Conservation (phyloP, 2,113 vertebrate genomes). For the Tachuris rubrigastra region DNA sequence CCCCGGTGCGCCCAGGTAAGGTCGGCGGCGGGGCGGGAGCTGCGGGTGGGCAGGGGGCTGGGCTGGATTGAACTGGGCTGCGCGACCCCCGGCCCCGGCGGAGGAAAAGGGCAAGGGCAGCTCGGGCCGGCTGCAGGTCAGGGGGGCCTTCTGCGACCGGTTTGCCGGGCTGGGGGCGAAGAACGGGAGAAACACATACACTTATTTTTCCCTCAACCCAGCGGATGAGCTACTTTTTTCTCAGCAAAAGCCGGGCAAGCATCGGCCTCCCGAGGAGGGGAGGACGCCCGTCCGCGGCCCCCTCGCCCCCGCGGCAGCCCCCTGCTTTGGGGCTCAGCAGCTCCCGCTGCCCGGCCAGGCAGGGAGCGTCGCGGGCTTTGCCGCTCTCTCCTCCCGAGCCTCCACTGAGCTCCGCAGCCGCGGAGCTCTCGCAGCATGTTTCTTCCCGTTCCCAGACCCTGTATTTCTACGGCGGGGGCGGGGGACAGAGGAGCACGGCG, state of each 20-base stretch:
- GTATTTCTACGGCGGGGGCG: neutral
- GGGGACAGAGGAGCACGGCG: neutral
- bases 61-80: neutral
- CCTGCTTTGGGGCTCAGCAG: neutral
- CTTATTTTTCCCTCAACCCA: neutral
- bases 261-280: neutral
- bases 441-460: neutral
- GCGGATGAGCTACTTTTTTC: neutral
- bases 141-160: neutral
- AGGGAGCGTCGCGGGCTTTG: neutral
- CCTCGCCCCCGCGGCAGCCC: neutral
- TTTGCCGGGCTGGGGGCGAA: neutral
- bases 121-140: neutral
- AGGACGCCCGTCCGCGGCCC: neutral
- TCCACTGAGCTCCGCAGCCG: neutral
- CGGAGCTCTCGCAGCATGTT: neutral
- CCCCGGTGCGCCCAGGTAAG: constrained; percentile 16
- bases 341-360: neutral
- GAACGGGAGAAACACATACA: neutral
- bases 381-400: neutral
- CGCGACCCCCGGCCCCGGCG: neutral
- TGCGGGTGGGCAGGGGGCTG: neutral
- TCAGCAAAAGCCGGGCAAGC: neutral
- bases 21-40: neutral
- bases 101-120: neutral